phyloP scores from a whole-genome alignment of 1,140 invertebrate genomes.

The Chelonus insularis region DNA sequence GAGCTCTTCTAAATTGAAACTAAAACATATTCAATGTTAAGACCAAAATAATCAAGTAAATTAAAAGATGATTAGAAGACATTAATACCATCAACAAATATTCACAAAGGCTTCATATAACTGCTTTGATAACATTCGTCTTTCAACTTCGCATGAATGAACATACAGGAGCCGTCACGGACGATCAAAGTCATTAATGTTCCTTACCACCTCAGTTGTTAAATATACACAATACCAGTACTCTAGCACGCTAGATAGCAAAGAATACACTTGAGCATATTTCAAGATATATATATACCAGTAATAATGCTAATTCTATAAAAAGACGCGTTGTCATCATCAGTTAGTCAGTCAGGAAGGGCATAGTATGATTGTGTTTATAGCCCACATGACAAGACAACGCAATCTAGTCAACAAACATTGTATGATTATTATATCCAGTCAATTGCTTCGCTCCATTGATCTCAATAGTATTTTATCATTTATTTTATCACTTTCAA shows the following conservation, averaged over 20 bases:
- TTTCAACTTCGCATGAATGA: slow-evolving; percentile 9
- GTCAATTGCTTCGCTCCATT: slow-evolving; percentile 17
- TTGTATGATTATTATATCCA: slow-evolving; percentile 7
- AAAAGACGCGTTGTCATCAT: slow-evolving; percentile 48
- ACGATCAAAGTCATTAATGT: slow-evolving; percentile 19
- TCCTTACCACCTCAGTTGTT: not conserved
- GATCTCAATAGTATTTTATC: not conserved
- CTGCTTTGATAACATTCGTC: too few species aligned
- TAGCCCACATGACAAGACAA: not conserved
- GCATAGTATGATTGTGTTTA: slow-evolving; percentile 18
- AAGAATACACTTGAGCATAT: not conserved
- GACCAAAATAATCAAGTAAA: too few species aligned
- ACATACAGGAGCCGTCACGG: slow-evolving; percentile 10
- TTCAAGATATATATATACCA: not conserved
- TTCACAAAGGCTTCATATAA: too few species aligned
- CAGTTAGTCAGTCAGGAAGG: slow-evolving; percentile 4
- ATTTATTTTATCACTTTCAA: not conserved
- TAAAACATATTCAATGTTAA: too few species aligned
- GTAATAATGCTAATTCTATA: slow-evolving; percentile 36
- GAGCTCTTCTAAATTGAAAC: too few species aligned
- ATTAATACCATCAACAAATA: too few species aligned
- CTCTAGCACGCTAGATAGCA: not conserved
- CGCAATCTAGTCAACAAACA: slow-evolving; percentile 3
- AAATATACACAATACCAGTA: not conserved
- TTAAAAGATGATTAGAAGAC: too few species aligned